Evolutionary conservation across 2,888 invertebrate species (phyloP), one percentile per base, ranked within the genome.

Genomic region (Chesias legatella): DNA sequence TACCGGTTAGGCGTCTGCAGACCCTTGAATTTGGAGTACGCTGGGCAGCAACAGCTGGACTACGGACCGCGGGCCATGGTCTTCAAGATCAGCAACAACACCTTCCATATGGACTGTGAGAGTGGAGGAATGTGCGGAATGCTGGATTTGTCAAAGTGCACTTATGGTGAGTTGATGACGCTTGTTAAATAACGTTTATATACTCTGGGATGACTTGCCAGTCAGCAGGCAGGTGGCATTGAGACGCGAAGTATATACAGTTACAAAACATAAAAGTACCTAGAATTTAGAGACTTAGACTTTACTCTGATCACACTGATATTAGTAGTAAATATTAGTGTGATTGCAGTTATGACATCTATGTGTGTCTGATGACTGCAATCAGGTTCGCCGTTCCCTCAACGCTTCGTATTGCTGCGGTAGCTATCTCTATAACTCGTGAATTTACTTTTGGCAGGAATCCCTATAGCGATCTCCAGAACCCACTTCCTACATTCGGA

Each of bases 1-100:
- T 96, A 92, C 73, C 89, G 95, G 21, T 91, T 93, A 51, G 91
- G 94, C 0, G 92, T 96, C 67, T 96, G 96, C 67, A 89, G 94
- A 35, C 89, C 92, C 0, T 63, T 95, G 27, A 90, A 76, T 53
- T 44, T 82, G 28, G 62, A 73, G 22, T 77, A 67, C 46, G 45
- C 58, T 0, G 60, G 56, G 0, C 63, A 52, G 7, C 53, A 46
- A 13, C 44, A 39, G 5, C 61, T 69, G 56, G 66, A 73, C 5
- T 79, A 71, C 20, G 94, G 93, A 0, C 79, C 92, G 0, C 82
- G 90, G 2, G 92, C 89, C 0, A 89, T 89, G 55, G 77, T 90
- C 44, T 96, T 92, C 64, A 85, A 83, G 31, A 74, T 94, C 24
- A 78, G 90, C 0, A 89, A 91, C 0, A 67, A 90, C 37, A 91